Evolutionary conservation across 2,797 vertebrate species (phyloP).

Genomic region (Microtus obscurus): DNA sequence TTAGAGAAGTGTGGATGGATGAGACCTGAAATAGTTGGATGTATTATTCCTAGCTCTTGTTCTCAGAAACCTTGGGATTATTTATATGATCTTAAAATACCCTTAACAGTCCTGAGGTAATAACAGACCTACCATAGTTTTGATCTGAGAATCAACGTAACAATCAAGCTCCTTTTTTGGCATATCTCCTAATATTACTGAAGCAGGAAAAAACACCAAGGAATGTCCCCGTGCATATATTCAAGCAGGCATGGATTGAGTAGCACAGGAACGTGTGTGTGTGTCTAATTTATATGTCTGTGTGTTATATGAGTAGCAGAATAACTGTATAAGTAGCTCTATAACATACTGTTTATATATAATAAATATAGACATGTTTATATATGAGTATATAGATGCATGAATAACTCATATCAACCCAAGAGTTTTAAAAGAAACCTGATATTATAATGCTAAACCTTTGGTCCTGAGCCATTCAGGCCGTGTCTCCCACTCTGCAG

Average conservation of each 20-base stretch:
- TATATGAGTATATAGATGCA: neutral
- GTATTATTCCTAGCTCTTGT: slow-evolving; percentile 75
- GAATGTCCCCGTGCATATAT: neutral
- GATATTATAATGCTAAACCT: neutral
- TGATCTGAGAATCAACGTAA: slow-evolving; percentile 51
- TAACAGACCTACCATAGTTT: slow-evolving; percentile 10
- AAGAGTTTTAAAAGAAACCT: neutral
- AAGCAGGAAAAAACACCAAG: slow-evolving; percentile 4
- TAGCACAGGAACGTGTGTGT: neutral
- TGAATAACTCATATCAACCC: neutral
- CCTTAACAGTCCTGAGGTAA: slow-evolving; percentile 27
- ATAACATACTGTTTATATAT: neutral
- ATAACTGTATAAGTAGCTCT: neutral
- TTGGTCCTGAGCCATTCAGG: neutral
- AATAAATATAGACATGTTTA: neutral
- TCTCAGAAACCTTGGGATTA: slow-evolving; percentile 71
- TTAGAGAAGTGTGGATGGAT: slow-evolving; percentile 75
- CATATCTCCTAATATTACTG: neutral
- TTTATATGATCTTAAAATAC: slow-evolving; percentile 76
- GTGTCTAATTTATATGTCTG: too few species aligned
- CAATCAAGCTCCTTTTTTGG: slow-evolving; percentile 29
- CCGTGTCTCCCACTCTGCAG: neutral
- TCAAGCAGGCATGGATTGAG: neutral
- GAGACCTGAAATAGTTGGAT: slow-evolving; percentile 78
- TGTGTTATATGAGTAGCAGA: neutral